Evolutionary conservation across 2,113 vertebrate species (phyloP), one percentile per base, ranked within the genome.

Genomic region (Rutilus rutilus): DNA sequence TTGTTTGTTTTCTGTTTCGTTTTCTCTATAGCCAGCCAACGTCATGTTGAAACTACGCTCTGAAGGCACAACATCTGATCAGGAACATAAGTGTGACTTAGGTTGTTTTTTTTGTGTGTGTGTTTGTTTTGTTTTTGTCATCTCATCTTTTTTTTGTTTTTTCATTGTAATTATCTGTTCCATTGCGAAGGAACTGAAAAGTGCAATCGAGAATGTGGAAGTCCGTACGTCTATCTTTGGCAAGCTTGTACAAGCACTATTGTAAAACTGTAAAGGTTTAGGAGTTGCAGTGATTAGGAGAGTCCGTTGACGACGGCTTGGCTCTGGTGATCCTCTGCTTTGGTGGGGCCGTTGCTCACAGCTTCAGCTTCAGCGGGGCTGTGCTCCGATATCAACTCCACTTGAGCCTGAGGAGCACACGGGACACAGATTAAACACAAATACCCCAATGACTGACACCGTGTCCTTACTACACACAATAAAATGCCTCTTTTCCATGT

Each of bases 51-150:
- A 97, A 97, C 97, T 97, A 97, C 96, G 97, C 96, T 98, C 96
- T 96, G 95, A 99, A 99, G 98, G 98, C 97, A 99, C 95, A 92
- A 95, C 97, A 97, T 97, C 96, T 98, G 97, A 98, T 97, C 96
- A 95, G 96, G 96, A 95, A 97, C 96, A 96, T 96, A 95, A 95
- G 94, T 96, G 95, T 96, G 95, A 96, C 93, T 94, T 94, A 92
- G 95, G 95, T 94, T 93, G 95, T 94, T 94, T 94, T 95, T 95
- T 94, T 94, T 92, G 1, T 30, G 27, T 93, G 92, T 95, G 0
- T 36, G 94, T 95, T 92, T 94, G 33, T 33, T 94, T 36, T 52
- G 52, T 50, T 76, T 8, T 57, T 57, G 54, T 57, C 54, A n/a
- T 73, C 19, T 50, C 14, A 47, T 73, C n/a, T 17, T 17, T 15